Evolutionary conservation across 37 sponge, comb jelly and placozoan species (phyloP).

Genomic region (Geodia barretti): DNA sequence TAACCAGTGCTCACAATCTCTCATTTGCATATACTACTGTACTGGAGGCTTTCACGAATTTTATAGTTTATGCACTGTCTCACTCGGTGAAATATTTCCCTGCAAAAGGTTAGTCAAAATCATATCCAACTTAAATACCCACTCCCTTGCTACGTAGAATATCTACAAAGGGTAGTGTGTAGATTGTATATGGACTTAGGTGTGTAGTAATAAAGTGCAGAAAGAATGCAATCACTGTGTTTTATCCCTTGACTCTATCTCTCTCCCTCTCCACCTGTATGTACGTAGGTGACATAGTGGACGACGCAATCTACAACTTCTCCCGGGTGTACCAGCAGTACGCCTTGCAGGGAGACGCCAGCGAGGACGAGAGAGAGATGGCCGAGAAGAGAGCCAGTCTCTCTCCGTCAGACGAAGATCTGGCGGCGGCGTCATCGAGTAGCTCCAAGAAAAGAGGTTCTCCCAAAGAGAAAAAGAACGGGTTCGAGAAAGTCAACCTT

Average conservation of each 20-base stretch:
- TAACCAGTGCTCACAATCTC: too few species aligned
- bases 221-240: too few species aligned
- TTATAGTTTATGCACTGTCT: too few species aligned
- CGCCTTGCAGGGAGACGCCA: conserved; percentile 75
- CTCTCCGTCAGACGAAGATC: conserved; percentile 22
- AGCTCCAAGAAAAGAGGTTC: background rate
- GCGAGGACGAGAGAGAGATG: conserved; percentile 43
- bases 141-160: too few species aligned
- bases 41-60: too few species aligned
- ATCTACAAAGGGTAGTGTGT: too few species aligned
- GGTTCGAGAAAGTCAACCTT: conserved; percentile 51
- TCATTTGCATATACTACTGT: too few species aligned
- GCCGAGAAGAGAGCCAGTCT: background rate
- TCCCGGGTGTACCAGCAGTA: conserved; percentile 92
- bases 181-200: too few species aligned
- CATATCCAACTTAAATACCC: too few species aligned
- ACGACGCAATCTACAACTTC: conserved; percentile 97
- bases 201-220: too few species aligned
- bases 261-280: background rate
- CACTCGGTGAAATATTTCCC: too few species aligned
- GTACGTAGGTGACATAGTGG: conserved; percentile 75
- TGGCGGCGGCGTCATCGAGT: background rate
- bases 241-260: background rate
- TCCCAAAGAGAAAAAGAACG: background rate
- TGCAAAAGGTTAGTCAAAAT: too few species aligned